Percentiles rank a stretch among this genome's conserved stretches.
Evolutionary conservation across 2,113 vertebrate genomes (phyloP).

Genomic region (Burhinus oedicnemus): DNA sequence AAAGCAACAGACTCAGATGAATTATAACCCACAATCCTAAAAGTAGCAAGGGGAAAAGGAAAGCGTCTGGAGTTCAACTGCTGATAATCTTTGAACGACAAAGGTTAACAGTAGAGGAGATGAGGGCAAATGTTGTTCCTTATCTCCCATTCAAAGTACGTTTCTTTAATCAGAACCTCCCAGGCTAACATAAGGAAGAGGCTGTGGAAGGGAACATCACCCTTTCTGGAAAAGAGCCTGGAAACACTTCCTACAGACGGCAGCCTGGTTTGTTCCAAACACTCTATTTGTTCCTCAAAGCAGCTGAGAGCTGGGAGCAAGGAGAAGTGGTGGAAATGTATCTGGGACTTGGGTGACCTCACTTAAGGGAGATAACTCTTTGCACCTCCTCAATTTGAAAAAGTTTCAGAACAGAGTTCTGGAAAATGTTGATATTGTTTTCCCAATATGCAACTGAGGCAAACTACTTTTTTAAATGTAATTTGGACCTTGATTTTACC

Average conservation of each 20-base stretch:
- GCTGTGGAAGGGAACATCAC: slow-evolving; percentile 20
- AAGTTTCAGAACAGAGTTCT: not conserved
- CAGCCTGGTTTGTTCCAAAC: slow-evolving; percentile 47
- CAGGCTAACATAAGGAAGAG: slow-evolving; percentile 42
- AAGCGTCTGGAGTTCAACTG: not conserved
- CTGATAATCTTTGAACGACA: slow-evolving; percentile 2
- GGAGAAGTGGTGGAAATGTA: not conserved
- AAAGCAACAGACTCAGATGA: slow-evolving; percentile 38
- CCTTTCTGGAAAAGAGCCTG: slow-evolving; percentile 54
- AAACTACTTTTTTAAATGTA: not conserved
- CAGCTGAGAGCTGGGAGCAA: slow-evolving; percentile 21
- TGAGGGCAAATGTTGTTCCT: not conserved
- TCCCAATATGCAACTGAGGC: not conserved
- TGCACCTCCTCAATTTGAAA: not conserved
- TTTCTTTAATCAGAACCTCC: slow-evolving; percentile 38
- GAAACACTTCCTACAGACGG: slow-evolving; percentile 51
- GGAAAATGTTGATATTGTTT: not conserved
- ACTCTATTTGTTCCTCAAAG: slow-evolving; percentile 29
- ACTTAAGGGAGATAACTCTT: not conserved
- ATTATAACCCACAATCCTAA: slow-evolving; percentile 22
- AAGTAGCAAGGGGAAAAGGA: slow-evolving; percentile 1
- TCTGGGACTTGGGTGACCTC: slow-evolving; percentile 15
- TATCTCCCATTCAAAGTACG: not conserved
- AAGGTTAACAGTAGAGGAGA: slow-evolving; percentile 15
- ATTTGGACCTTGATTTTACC: not conserved